Percentiles rank a stretch among this genome's conserved stretches.
phyloP scores from a whole-genome alignment of 1,140 invertebrate genomes.

The Aphelinus atriplicis region DNA sequence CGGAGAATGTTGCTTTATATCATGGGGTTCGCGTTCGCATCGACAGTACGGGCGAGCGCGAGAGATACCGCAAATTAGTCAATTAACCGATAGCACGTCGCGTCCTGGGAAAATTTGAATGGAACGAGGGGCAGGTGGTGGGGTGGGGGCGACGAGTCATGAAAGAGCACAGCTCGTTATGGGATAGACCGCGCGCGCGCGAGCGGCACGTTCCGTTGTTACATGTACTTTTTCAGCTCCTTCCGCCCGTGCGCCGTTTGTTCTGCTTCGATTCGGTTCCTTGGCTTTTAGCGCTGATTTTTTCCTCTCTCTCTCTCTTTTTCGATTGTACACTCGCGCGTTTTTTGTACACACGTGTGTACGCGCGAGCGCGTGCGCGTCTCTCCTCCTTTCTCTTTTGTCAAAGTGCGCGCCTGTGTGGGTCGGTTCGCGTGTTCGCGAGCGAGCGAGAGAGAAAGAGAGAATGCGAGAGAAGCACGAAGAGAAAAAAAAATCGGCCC shows the following conservation, averaged over 20 bases:
- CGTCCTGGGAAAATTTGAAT: conserved; percentile 12
- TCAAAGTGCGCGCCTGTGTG: neutral
- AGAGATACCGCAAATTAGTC: conserved; percentile 1
- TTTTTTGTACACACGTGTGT: neutral
- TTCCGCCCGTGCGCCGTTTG: too few species aligned
- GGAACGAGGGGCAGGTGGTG: neutral
- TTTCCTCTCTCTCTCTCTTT: neutral
- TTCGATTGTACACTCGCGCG: conserved; percentile 4
- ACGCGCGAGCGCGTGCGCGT: neutral
- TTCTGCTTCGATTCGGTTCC: conserved; percentile 16
- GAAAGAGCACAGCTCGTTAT: neutral
- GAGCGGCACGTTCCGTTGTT: neutral
- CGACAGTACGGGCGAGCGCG: too few species aligned
- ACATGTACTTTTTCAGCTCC: neutral
- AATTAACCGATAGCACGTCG: conserved; percentile 22
- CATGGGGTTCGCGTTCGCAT: too few species aligned
- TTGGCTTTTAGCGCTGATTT: neutral
- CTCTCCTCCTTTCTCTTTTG: conserved; percentile 34
- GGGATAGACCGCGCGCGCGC: neutral
- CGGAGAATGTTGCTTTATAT: too few species aligned
- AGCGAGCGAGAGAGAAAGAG: too few species aligned
- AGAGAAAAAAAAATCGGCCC: conserved; percentile 21
- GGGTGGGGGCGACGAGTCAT: neutral
- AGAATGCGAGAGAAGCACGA: too few species aligned
- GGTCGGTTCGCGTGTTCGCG: too few species aligned